These are phyloP conservation scores for Cantharis flavilabris DNA, from an alignment of 2,888 invertebrate genomes.

Conservation along the genomic window DNA sequence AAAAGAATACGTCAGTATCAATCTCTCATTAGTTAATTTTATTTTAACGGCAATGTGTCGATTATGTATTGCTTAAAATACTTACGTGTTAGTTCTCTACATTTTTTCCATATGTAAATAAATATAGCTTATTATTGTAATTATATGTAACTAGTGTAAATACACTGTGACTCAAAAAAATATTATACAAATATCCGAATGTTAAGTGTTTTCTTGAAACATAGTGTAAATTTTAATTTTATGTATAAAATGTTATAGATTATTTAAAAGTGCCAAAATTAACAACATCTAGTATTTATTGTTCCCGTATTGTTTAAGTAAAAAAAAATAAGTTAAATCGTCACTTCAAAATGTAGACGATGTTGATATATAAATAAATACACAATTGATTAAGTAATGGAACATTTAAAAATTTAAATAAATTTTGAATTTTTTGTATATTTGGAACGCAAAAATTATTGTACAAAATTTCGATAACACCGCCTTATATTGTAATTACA, in stretches of 20 bases:
- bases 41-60: slow-evolving; percentile 35
- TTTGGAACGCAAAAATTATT: background rate
- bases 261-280: slow-evolving; percentile 43
- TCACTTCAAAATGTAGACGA: background rate
- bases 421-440: background rate
- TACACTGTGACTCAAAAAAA: slow-evolving; percentile 23
- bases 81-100: slow-evolving; percentile 38
- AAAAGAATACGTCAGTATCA: slow-evolving; percentile 22
- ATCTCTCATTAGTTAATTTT: slow-evolving; percentile 30
- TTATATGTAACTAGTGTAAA: slow-evolving; percentile 38
- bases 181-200: slow-evolving; percentile 12
- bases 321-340: background rate
- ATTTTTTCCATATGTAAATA: slow-evolving; percentile 38
- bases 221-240: slow-evolving; percentile 31
- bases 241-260: slow-evolving; percentile 38
- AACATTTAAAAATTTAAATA: background rate
- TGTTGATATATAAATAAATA: background rate
- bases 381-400: background rate
- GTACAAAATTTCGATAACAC: background rate
- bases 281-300: slow-evolving; percentile 24
- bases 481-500: background rate
- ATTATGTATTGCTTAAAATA: slow-evolving; percentile 33
- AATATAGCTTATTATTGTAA: slow-evolving; percentile 41
- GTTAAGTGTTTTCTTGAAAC: slow-evolving; percentile 22
- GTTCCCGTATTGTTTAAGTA: slow-evolving; percentile 17